These are phyloP conservation scores for Exephanes ischioxanthus DNA, from an alignment of 2,888 invertebrate genomes.

Conservation along the genomic window DNA sequence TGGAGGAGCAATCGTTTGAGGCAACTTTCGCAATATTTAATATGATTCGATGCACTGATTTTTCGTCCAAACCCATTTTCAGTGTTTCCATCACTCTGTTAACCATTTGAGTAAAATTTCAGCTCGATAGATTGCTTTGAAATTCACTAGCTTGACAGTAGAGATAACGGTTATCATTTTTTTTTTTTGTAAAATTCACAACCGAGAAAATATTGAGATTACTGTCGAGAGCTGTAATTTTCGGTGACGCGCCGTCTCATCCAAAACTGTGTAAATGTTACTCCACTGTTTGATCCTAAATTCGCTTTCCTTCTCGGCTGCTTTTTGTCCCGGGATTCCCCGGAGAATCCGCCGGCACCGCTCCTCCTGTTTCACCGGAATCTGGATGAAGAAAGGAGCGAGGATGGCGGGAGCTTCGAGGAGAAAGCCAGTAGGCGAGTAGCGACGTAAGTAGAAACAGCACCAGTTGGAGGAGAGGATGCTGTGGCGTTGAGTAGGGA, in stretches of 20 bases:
- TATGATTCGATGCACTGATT: too few species aligned
- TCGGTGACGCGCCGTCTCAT: background rate
- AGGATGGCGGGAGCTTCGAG: conserved; percentile 31
- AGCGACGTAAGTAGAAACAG: conserved; percentile 2
- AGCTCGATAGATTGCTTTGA: too few species aligned
- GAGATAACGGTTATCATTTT: too few species aligned
- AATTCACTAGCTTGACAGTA: too few species aligned
- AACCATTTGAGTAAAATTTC: too few species aligned
- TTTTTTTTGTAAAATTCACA: background rate
- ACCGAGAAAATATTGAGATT: background rate
- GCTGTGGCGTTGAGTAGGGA: conserved; percentile 21
- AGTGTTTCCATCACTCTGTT: too few species aligned
- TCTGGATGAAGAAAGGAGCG: conserved; percentile 35
- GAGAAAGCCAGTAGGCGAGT: conserved; percentile 19
- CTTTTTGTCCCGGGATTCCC: conserved; percentile 27
- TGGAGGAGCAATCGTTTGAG: too few species aligned
- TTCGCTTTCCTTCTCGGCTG: conserved; percentile 8
- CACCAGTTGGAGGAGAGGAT: background rate
- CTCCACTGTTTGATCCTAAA: conserved; percentile 26
- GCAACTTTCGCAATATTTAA: too few species aligned
- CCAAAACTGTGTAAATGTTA: conserved; percentile 33
- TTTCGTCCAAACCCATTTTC: too few species aligned
- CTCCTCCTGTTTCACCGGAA: conserved; percentile 10
- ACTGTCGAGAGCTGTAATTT: conserved; percentile 15
- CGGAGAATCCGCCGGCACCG: conserved; percentile 14